These are phyloP conservation scores for Ptychodera flava DNA, from an alignment of 35 echinoderm and acorn worm genomes.

Conservation along the genomic window DNA sequence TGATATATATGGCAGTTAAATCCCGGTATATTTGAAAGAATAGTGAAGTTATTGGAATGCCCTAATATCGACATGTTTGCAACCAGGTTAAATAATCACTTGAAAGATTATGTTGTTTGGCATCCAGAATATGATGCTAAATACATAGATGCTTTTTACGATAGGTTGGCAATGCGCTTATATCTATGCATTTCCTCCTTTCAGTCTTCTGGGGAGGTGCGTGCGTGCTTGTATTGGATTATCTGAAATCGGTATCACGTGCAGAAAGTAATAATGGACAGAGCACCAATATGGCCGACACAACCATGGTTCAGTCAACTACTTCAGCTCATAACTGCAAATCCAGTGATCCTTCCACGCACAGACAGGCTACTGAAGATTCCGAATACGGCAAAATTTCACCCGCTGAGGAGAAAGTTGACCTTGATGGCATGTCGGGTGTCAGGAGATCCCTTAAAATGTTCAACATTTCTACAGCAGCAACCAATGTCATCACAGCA, in stretches of 20 bases:
- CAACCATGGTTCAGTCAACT: slow-evolving; percentile 67
- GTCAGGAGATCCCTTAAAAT: slow-evolving; percentile 21
- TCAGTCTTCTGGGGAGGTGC: slow-evolving; percentile 44
- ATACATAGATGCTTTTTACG: slow-evolving; percentile 16
- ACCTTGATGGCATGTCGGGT: slow-evolving; percentile 32
- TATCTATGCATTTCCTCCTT: slow-evolving; percentile 63
- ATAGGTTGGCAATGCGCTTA: neutral
- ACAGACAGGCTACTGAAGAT: neutral
- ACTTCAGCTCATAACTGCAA: slow-evolving; percentile 31
- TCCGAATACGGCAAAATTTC: neutral
- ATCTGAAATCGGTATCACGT: too few species aligned
- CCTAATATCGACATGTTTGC: slow-evolving; percentile 58
- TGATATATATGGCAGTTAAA: slow-evolving; percentile 53
- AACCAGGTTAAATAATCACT: slow-evolving; percentile 40
- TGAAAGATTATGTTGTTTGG: slow-evolving; percentile 22
- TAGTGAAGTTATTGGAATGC: slow-evolving; percentile 11
- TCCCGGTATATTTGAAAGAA: slow-evolving; percentile 11
- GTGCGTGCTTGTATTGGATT: too few species aligned
- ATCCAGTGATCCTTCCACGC: slow-evolving; percentile 11
- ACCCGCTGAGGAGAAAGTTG: slow-evolving; percentile 18
- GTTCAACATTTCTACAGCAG: slow-evolving; percentile 3
- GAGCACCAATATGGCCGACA: slow-evolving; percentile 75
- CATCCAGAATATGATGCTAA: slow-evolving; percentile 24
- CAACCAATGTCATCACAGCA: slow-evolving; percentile 30
- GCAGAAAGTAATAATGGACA: slow-evolving; percentile 45